Percentiles rank a stretch among this genome's conserved stretches.
Conservation (phyloP, 2,888 invertebrate species). For the Electrophaes corylata region DNA sequence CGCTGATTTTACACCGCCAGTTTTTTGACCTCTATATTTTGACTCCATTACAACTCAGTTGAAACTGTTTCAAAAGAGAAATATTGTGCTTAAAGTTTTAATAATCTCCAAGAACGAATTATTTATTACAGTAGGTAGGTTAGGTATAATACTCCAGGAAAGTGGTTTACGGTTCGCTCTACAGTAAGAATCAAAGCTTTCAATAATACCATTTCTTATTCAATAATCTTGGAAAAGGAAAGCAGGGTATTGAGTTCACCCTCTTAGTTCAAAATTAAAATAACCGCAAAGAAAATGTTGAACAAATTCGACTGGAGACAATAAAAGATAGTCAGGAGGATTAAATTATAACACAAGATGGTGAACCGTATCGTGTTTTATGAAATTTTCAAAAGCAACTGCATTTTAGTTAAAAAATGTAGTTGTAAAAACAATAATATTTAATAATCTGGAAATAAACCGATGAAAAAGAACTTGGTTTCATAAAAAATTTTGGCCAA, state of each 20-base stretch:
- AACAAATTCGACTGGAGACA: constrained; percentile 25
- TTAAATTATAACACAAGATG: background rate
- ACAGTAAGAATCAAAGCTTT: constrained; percentile 3
- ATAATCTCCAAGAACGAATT: background rate
- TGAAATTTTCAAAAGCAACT: constrained; percentile 1
- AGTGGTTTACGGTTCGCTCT: constrained; percentile 10
- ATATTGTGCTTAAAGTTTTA: background rate
- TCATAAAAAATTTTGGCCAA: too few relatives aligned
- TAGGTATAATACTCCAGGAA: background rate
- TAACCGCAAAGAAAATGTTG: constrained; percentile 32
- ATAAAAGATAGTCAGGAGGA: constrained; percentile 5
- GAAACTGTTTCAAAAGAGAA: too few relatives aligned
- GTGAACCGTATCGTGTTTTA: background rate
- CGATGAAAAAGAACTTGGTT: too few relatives aligned
- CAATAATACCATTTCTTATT: constrained; percentile 21
- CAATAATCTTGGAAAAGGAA: constrained; percentile 27
- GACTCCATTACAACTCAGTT: too few relatives aligned
- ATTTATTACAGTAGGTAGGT: too few relatives aligned
- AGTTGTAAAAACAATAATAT: too few relatives aligned
- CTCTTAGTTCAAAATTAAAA: constrained; percentile 32
- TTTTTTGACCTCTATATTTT: too few relatives aligned
- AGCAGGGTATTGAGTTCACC: constrained; percentile 24
- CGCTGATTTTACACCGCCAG: too few relatives aligned
- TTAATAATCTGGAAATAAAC: too few relatives aligned
- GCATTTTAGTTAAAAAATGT: background rate